Conservation (phyloP, 2,797 vertebrate genomes). For the Hippopotamyrus pictus region DNA sequence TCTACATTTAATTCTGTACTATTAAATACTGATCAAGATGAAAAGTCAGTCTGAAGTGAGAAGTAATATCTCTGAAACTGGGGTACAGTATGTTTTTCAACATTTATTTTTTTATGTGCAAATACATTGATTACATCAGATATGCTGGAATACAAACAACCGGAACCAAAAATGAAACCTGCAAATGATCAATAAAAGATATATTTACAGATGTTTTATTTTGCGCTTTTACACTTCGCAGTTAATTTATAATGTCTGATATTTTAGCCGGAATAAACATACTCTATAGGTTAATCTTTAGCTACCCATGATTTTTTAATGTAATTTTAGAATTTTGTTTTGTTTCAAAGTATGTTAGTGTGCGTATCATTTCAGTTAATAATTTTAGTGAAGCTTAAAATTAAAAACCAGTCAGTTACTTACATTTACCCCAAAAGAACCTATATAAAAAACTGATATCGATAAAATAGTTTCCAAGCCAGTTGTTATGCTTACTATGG, state of each 20-base stretch:
- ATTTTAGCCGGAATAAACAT: not conserved
- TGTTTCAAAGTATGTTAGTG: slow-evolving; percentile 10
- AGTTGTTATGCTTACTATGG: not conserved
- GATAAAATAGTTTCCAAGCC: not conserved
- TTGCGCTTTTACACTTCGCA: slow-evolving; percentile 21
- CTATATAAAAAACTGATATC: slow-evolving; percentile 15
- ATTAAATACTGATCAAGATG: not conserved
- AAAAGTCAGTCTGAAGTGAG: not conserved
- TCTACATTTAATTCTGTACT: not conserved
- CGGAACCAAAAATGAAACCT: slow-evolving; percentile 14
- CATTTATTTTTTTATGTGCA: slow-evolving; percentile 18
- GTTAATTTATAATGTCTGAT: not conserved
- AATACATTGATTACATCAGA: slow-evolving; percentile 26
- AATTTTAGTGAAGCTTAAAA: slow-evolving; percentile 20
- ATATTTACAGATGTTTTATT: slow-evolving; percentile 30
- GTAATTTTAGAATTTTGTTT: not conserved
- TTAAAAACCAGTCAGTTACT: slow-evolving; percentile 9
- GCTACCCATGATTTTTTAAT: not conserved
- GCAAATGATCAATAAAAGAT: slow-evolving; percentile 22
- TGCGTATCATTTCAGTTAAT: slow-evolving; percentile 17
- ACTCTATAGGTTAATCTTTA: not conserved
- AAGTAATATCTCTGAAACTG: not conserved
- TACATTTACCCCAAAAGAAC: slow-evolving; percentile 21
- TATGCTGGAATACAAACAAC: slow-evolving; percentile 15
- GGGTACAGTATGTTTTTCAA: not conserved